Percentiles rank a stretch among this genome's conserved stretches.
Evolutionary conservation across 2,113 vertebrate genomes (phyloP).

Genomic region (Erythrocercus mccallii): DNA sequence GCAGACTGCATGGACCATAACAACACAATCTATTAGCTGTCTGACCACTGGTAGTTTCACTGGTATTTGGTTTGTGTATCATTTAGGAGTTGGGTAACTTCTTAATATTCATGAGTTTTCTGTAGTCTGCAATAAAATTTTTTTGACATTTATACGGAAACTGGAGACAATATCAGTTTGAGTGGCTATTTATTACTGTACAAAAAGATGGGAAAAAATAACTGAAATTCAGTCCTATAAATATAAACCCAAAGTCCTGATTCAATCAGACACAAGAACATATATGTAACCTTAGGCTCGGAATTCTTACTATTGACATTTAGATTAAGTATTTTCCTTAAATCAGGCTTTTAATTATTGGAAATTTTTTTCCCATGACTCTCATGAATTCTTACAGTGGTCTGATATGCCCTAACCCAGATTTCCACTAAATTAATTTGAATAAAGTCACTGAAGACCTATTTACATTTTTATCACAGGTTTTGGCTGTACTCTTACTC

Average conservation of each 20-base stretch:
- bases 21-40: not conserved
- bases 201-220: not conserved
- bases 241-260: not conserved
- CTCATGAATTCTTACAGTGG: not conserved
- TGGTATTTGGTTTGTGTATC: not conserved
- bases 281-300: not conserved
- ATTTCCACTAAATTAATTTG: not conserved
- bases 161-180: not conserved
- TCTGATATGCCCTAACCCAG: not conserved
- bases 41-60: not conserved
- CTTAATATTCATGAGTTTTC: not conserved
- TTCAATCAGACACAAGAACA: not conserved
- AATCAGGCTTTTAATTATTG: not conserved
- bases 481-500: not conserved
- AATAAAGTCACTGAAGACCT: not conserved
- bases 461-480: not conserved
- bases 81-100: not conserved
- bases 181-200: not conserved
- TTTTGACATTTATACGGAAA: not conserved
- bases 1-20: not conserved
- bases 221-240: not conserved
- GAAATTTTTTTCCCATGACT: not conserved
- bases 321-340: not conserved
- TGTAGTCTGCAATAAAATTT: not conserved
- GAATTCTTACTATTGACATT: slow-evolving; percentile 1